Conservation (phyloP, 2,797 vertebrate species). For the Ciconia nigra region DNA sequence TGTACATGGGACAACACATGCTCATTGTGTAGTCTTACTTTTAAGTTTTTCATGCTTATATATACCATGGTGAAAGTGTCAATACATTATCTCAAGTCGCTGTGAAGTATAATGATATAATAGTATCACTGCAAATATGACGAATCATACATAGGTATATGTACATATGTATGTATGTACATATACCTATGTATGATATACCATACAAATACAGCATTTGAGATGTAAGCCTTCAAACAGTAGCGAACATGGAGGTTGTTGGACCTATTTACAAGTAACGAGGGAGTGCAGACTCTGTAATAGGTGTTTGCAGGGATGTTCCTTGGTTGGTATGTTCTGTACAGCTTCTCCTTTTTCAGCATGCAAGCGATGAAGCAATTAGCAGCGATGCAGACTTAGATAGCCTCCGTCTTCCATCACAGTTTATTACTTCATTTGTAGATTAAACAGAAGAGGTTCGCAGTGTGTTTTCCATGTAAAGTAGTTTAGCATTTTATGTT, state of each 20-base stretch:
- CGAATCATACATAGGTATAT: not conserved
- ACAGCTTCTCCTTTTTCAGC: not conserved
- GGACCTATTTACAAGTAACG: not conserved
- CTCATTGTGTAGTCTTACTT: not conserved
- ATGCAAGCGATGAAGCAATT: not conserved
- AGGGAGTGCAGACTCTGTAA: not conserved
- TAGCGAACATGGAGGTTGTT: not conserved
- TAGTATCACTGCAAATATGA: not conserved
- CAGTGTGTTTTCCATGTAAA: slow-evolving; percentile 14
- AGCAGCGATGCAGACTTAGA: not conserved
- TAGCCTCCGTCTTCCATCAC: not conserved
- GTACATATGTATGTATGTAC: no score
- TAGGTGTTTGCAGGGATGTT: not conserved
- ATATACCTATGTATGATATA: no score
- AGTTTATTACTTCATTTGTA: not conserved
- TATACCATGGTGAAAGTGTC: not conserved
- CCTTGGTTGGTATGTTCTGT: not conserved
- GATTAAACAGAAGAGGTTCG: slow-evolving; percentile 2
- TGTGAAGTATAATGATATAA: not conserved
- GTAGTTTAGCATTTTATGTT: not conserved
- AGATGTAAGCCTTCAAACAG: not conserved
- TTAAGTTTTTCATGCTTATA: not conserved
- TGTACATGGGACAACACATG: not conserved
- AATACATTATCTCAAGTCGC: not conserved
- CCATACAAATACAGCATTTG: not conserved